Evolutionary conservation across 2,888 invertebrate genomes (phyloP), one percentile per base, ranked within the genome.

Genomic region (Hololepta plana): DNA sequence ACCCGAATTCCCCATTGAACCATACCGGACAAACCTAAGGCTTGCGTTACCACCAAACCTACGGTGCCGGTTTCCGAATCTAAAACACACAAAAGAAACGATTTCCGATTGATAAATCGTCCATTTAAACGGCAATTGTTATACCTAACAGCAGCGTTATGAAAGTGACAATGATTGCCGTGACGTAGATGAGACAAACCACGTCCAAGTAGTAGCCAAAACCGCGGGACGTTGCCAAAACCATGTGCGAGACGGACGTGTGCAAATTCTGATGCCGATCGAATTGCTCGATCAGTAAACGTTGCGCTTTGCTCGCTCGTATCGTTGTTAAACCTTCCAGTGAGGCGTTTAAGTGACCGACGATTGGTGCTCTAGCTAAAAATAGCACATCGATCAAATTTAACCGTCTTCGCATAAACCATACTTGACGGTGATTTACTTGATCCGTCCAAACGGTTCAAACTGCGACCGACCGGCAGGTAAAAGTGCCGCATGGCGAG

Each of bases 1-100:
- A 91, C 90, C 3, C 91, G 62, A 36, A 69, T 60, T 4, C 62
- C 64, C 66, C 67, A 68, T 44, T 67, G 67, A 37, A 68, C 37
- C 47, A 60, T 53, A 6, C 79, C 77, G 0, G 77, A 77, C 29
- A 82, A 60, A 3, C 35, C 33, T 1, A 73, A 69, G 15, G 76
- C 75, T 45, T 82, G 79, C 0, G 81, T 81, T 30, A 82, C 76
- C 8, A 81, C 77, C 26, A 82, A 49, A 15, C 82, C 82, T 3
- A 82, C 74, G 41, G 72, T 69, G 20, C 80, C 80, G 22, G 62
- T 56, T 30, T 50, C 66, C 62, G 41, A 23, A 41, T 37, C 17
- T 17, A 8, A 17, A 17, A 17, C 17, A 17, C n/a, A n/a, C n/a
- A n/a, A n/a, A n/a, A n/a, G n/a, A n/a, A n/a, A n/a, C n/a, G n/a